Conservation (phyloP, 2,888 invertebrate genomes). For the Himalopsyche japonica region DNA sequence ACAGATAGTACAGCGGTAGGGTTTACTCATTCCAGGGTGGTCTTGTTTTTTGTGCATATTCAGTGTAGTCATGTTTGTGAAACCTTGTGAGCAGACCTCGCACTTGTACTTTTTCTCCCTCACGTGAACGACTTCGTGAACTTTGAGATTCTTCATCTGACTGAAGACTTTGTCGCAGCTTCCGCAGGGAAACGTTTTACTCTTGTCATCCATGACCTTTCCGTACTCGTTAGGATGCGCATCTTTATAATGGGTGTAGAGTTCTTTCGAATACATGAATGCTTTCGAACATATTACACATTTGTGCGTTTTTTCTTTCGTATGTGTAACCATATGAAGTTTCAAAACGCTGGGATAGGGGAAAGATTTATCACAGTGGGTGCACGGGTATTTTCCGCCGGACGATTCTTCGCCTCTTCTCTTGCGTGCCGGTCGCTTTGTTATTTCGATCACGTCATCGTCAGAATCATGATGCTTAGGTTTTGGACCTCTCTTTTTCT, state of each 20-base stretch:
- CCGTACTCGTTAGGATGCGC: constrained; percentile 35
- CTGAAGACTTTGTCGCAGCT: constrained; percentile 50
- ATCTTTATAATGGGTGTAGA: constrained; percentile 36
- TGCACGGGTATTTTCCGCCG: constrained; percentile 46
- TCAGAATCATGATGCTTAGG: constrained; percentile 17
- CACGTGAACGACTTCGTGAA: constrained; percentile 45
- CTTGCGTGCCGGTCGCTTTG: not conserved
- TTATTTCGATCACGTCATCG: constrained; percentile 27
- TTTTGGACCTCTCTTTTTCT: constrained; percentile 7
- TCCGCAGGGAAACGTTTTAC: constrained; percentile 44
- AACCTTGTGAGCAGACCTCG: constrained; percentile 52
- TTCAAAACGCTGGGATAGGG: constrained; percentile 49
- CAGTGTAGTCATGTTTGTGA: constrained; percentile 55
- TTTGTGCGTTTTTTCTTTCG: constrained; percentile 36
- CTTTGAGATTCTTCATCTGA: constrained; percentile 47
- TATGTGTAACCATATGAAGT: constrained; percentile 48
- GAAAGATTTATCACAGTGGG: constrained; percentile 49
- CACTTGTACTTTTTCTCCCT: constrained; percentile 52
- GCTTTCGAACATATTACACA: constrained; percentile 35
- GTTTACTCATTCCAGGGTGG: constrained; percentile 44
- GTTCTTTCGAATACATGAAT: constrained; percentile 34
- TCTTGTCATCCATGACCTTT: constrained; percentile 20
- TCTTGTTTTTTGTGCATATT: constrained; percentile 58
- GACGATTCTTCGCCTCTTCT: constrained; percentile 37
- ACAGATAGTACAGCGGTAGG: constrained; percentile 51